phyloP scores from a whole-genome alignment of 2,888 invertebrate species.

The Parnassius smintheus region DNA sequence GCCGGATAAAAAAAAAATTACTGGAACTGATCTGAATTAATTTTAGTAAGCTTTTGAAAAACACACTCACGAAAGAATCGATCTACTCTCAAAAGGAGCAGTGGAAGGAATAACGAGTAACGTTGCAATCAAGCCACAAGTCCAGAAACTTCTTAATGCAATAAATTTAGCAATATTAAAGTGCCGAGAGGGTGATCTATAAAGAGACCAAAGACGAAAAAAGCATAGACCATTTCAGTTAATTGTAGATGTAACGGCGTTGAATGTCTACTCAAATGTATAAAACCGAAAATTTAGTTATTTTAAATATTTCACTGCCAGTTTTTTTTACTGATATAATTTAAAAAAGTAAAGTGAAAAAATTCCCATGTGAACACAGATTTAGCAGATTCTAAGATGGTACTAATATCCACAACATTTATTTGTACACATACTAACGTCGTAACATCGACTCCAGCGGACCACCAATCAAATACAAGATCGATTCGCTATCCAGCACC shows the following conservation, averaged over 20 bases:
- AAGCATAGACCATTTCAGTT: neutral
- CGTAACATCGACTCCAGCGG: neutral
- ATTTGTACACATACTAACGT: neutral
- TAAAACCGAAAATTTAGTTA: neutral
- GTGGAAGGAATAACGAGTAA: neutral
- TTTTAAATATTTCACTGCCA: no score
- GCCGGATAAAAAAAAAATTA: no score
- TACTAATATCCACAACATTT: no score
- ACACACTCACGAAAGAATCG: neutral
- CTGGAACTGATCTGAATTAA: no score
- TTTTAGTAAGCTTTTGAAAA: no score
- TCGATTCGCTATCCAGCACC: neutral
- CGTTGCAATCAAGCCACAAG: neutral
- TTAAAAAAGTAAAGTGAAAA: no score
- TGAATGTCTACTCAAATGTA: neutral
- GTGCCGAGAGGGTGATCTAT: neutral
- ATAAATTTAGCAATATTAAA: no score
- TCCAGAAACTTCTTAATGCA: neutral
- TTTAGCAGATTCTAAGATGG: no score
- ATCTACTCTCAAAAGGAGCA: neutral
- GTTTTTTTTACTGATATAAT: no score
- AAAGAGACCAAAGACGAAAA: neutral
- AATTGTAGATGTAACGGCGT: neutral
- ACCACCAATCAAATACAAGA: neutral
- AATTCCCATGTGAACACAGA: no score